Conservation (phyloP, 2,888 invertebrate genomes). For the Stegana nigrithorax region DNA sequence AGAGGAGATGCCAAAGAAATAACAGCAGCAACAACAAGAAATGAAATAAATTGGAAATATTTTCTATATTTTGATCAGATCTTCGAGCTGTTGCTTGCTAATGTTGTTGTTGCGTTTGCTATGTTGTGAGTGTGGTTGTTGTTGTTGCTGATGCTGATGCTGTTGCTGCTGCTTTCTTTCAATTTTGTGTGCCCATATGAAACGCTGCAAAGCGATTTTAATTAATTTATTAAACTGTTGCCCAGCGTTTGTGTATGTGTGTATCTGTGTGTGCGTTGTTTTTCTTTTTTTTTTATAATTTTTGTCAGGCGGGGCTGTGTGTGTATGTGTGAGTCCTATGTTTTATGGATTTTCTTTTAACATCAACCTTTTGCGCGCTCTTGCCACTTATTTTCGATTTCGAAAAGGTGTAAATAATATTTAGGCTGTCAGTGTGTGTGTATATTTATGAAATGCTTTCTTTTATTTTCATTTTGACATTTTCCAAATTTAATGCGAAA, state of each 20-base stretch:
- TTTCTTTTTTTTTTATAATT: neutral
- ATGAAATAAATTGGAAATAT: constrained; percentile 17
- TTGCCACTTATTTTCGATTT: neutral
- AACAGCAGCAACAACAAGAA: constrained; percentile 6
- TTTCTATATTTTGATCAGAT: constrained; percentile 42
- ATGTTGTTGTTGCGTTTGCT: too few species aligned
- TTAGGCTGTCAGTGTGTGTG: neutral
- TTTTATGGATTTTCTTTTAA: constrained; percentile 4
- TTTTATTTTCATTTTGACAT: too few species aligned
- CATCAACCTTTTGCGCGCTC: neutral
- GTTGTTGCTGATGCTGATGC: neutral
- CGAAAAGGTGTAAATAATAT: neutral
- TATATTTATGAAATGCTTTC: too few species aligned
- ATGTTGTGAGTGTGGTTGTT: neutral
- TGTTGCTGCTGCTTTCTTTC: neutral
- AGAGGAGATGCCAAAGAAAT: constrained; percentile 6
- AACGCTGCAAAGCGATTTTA: neutral
- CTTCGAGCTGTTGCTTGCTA: too few species aligned
- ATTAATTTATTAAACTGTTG: too few species aligned
- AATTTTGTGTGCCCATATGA: neutral
- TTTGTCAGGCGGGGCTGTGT: neutral
- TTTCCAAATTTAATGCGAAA: too few species aligned
- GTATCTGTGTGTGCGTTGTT: neutral
- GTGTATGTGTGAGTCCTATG: neutral
- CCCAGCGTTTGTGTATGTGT: neutral